Conservation (phyloP, 2,113 vertebrate species). For the Electrona antarctica region DNA sequence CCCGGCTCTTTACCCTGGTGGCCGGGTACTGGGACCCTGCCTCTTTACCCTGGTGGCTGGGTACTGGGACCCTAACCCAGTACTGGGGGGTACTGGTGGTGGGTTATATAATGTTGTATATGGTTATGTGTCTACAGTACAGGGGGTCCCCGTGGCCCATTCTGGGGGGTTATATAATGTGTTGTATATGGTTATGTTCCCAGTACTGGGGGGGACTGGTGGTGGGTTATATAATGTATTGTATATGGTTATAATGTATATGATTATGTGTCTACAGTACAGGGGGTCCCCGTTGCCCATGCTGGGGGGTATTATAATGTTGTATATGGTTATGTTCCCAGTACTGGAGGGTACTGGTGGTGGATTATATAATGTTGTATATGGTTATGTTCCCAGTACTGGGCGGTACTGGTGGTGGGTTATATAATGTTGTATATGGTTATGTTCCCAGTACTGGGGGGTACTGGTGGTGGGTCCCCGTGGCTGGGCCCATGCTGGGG, state of each 20-base stretch:
- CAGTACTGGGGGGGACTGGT: not conserved
- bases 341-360: not conserved
- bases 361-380: not conserved
- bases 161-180: not conserved
- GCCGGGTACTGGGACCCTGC: not conserved
- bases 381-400: not conserved
- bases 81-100: slow-evolving; percentile 91
- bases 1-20: no score
- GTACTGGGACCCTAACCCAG: no score
- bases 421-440: not conserved
- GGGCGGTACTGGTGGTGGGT: no score
- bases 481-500: slow-evolving; percentile 89
- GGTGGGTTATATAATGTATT: not conserved
- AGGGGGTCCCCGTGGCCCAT: no score
- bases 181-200: not conserved
- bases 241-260: not conserved
- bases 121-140: no score
- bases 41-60: no score
- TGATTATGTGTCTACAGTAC: no score
- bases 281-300: no score
- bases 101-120: slow-evolving; percentile 75
- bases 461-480: slow-evolving; percentile 95
- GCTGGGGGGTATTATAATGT: not conserved
- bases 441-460: slow-evolving; percentile 82
- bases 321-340: no score